These are phyloP conservation scores for Parapsyche elsis DNA, from an alignment of 1,140 invertebrate genomes.

Conservation along the genomic window DNA sequence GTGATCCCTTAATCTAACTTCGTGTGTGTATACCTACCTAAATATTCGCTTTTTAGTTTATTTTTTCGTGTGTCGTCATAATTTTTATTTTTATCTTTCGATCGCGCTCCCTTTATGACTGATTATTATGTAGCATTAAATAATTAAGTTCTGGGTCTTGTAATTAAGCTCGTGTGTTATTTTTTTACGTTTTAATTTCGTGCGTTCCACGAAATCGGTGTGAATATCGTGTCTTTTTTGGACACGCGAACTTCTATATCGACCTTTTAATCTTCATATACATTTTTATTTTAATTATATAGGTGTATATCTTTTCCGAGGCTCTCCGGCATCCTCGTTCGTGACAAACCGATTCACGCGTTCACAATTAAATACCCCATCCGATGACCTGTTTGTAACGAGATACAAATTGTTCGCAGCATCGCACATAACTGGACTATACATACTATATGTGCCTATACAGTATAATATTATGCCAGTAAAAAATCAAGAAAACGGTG, in stretches of 20 bases:
- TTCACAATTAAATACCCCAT: conserved; percentile 47
- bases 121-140: conserved; percentile 54
- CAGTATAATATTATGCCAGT: too few relatives aligned
- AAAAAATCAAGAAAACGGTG: not conserved
- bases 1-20: conserved; percentile 48
- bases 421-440: conserved; percentile 23
- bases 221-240: conserved; percentile 52
- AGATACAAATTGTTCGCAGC: conserved; percentile 44
- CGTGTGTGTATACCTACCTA: not conserved
- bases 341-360: conserved; percentile 54
- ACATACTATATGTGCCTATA: not conserved
- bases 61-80: conserved; percentile 21
- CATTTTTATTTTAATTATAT: conserved; percentile 44
- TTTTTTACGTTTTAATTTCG: conserved; percentile 48
- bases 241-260: conserved; percentile 45
- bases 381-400: conserved; percentile 44
- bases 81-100: conserved; percentile 36
- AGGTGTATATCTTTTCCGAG: conserved; percentile 18
- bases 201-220: conserved; percentile 52
- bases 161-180: conserved; percentile 42
- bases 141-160: conserved; percentile 50
- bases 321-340: conserved; percentile 37
- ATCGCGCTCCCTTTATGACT: conserved; percentile 48
- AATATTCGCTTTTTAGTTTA: not conserved
- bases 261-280: conserved; percentile 41